Evolutionary conservation across 1,140 invertebrate species (phyloP).

Genomic region (Holcopasites calliopsidis): DNA sequence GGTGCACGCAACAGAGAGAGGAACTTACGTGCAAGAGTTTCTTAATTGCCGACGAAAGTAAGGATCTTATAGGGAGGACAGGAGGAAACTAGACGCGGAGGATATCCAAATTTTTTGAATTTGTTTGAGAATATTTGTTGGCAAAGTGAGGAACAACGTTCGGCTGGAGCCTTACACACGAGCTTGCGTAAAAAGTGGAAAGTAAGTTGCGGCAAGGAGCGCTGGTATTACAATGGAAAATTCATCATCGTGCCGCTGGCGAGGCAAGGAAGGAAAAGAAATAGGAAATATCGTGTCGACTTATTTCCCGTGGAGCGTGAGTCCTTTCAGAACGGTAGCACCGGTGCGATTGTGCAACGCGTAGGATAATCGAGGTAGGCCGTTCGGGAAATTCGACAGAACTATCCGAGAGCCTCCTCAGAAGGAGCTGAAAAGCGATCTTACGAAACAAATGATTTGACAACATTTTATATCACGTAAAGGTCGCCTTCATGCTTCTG

Average conservation of each 20-base stretch:
- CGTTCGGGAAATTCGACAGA: conserved; percentile 38
- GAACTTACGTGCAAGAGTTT: not conserved
- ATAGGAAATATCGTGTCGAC: not conserved
- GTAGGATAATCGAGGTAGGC: conserved; percentile 21
- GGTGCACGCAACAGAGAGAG: not conserved
- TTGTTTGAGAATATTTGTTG: too few species aligned
- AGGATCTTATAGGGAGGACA: too few species aligned
- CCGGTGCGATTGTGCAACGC: not conserved
- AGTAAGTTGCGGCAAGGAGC: not conserved
- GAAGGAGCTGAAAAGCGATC: too few species aligned
- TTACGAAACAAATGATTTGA: too few species aligned
- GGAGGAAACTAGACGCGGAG: too few species aligned
- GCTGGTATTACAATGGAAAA: conserved; percentile 6
- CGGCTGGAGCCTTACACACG: too few species aligned
- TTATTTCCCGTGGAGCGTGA: not conserved
- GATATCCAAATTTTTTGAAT: too few species aligned
- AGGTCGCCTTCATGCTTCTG: too few species aligned
- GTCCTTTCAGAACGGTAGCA: not conserved
- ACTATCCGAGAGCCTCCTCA: not conserved
- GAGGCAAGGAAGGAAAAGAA: not conserved
- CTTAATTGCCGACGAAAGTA: not conserved
- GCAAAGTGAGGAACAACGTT: too few species aligned
- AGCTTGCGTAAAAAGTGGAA: not conserved
- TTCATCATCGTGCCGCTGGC: not conserved
- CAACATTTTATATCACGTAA: too few species aligned